phyloP scores from a whole-genome alignment of 2,888 invertebrate species.

The Spialia ferax region DNA sequence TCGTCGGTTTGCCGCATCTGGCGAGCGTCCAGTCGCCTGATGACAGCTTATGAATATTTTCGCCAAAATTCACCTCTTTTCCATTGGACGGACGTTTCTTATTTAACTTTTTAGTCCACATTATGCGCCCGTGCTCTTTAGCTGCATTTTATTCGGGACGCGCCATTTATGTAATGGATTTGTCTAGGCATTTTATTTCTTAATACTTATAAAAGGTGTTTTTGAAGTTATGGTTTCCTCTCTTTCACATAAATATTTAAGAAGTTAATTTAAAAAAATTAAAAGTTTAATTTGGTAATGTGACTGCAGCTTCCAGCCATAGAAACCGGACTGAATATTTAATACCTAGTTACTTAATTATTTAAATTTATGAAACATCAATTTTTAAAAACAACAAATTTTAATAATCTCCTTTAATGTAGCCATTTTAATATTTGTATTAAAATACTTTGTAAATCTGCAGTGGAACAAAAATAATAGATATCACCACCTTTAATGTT shows the following conservation, averaged over 20 bases:
- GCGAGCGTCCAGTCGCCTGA: conserved; percentile 83
- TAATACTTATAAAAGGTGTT: conserved; percentile 16
- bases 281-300: too few species aligned
- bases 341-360: too few species aligned
- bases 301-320: too few species aligned
- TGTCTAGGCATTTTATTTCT: conserved; percentile 25
- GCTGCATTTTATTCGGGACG: conserved; percentile 36
- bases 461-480: too few species aligned
- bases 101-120: conserved; percentile 70
- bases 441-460: too few species aligned
- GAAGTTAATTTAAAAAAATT: too few species aligned
- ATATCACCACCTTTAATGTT: too few species aligned
- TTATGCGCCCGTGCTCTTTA: conserved; percentile 51
- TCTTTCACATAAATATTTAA: neutral
- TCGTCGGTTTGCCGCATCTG: conserved; percentile 81
- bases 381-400: too few species aligned
- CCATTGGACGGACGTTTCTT: conserved; percentile 68
- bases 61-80: conserved; percentile 77
- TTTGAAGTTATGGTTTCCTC: neutral
- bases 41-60: conserved; percentile 87
- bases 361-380: too few species aligned
- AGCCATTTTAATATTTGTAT: too few species aligned
- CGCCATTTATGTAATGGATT: conserved; percentile 42
- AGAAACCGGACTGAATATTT: too few species aligned
- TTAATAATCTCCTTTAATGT: too few species aligned